Conservation (phyloP, 1,140 invertebrate species). For the Procambarus clarkii region DNA sequence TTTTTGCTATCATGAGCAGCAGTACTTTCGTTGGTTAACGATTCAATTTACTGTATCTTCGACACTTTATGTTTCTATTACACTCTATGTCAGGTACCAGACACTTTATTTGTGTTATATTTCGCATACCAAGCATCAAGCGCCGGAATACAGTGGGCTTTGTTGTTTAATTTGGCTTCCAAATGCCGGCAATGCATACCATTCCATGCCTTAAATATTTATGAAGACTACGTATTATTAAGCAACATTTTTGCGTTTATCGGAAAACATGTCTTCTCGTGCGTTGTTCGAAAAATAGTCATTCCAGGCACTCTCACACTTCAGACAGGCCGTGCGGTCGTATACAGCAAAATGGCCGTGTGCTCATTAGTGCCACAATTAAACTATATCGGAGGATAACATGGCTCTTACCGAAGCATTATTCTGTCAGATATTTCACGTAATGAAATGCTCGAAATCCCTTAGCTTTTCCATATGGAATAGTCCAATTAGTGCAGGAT, state of each 20-base stretch:
- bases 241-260: too few species aligned
- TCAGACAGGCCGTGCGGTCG: neutral
- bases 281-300: neutral
- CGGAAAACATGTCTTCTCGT: neutral
- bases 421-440: neutral
- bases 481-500: neutral
- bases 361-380: constrained; percentile 1
- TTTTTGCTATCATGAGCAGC: neutral
- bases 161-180: too few species aligned
- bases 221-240: too few species aligned
- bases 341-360: neutral
- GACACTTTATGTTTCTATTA: neutral
- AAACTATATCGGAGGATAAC: neutral
- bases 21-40: neutral
- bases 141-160: too few species aligned
- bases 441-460: neutral
- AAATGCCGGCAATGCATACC: too few species aligned
- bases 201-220: too few species aligned
- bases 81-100: neutral
- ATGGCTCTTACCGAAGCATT: neutral
- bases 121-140: too few species aligned
- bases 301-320: neutral
- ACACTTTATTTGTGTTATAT: neutral
- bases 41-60: neutral
- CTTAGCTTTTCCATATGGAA: constrained; percentile 1